Conservation (phyloP, 2,888 invertebrate species). For the Agrotis puta region DNA sequence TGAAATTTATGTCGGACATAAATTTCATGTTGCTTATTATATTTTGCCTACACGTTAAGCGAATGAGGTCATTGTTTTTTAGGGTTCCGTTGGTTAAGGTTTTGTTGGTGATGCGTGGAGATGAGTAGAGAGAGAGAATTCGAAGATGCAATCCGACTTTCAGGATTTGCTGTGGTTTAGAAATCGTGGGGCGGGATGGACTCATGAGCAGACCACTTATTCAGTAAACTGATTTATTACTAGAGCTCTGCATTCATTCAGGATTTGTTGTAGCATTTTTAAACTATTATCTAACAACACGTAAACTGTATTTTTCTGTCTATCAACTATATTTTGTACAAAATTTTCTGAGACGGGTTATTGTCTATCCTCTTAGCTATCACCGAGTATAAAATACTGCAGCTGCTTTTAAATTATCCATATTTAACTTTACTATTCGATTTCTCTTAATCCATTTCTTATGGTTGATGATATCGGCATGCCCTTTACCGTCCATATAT, state of each 20-base stretch:
- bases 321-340: not conserved
- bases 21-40: constrained; percentile 83
- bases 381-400: not conserved
- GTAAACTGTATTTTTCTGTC: not conserved
- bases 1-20: constrained; percentile 86
- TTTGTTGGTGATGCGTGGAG: not conserved
- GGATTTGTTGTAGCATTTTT: not conserved
- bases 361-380: not conserved
- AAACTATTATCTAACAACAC: too few species aligned
- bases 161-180: too few species aligned
- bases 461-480: too few species aligned
- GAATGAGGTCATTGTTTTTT: constrained; percentile 78
- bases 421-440: not conserved
- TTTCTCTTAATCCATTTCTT: not conserved
- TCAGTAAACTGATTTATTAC: not conserved
- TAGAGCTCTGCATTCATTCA: not conserved
- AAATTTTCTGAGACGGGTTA: not conserved
- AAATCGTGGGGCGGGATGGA: too few species aligned
- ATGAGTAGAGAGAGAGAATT: not conserved
- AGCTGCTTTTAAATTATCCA: not conserved
- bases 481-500: too few species aligned
- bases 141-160: not conserved
- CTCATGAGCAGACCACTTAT: not conserved
- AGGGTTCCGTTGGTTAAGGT: constrained; percentile 47
- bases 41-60: constrained; percentile 74